Evolutionary conservation across 2,113 vertebrate species (phyloP), one percentile per base, ranked within the genome.

Genomic region (Sinocyclocheilus anophthalmus): DNA sequence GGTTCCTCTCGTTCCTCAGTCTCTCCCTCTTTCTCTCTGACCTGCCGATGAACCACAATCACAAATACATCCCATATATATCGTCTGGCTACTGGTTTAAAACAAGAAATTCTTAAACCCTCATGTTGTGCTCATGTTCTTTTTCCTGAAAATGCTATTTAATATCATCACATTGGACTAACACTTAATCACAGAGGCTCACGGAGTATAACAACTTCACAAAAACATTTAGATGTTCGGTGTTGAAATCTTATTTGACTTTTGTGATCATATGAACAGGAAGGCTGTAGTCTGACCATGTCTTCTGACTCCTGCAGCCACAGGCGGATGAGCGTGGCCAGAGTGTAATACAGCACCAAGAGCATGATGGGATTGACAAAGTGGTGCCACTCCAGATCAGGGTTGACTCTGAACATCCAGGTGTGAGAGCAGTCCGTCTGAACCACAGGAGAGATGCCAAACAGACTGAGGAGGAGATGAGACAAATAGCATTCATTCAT

Each of bases 291-390:
- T 79, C 90, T 88, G 61, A 91, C 90, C 77, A 90, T 93, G 92
- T 94, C 94, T 42, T 95, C 42, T 5, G 96, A 95, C 45, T 97
- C 96, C 14, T 97, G 96, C 2, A 97, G 93, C 96, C 96, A 97
- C 77, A 97, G 95, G 6, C 96, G 96, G 81, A 97, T 95, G 11
- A 97, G 95, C 1, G 95, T 96, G 0, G 97, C 96, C 0, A 98
- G 92, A 0, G 96, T 96, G 93, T 98, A 97, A 93, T 97, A 98
- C 91, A 98, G 95, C 88, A 97, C 93, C 87, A 99, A 91, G 73
- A 98, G 92, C 72, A 97, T 91, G 73, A 99, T 94, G 33, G 97
- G 97, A 78, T 96, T 97, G 87, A 94, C 92, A 0, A 96, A 95
- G 91, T 99, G 96, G 72, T 97, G 96, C 97, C 97, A 98, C 0